phyloP scores from a whole-genome alignment of 2,888 invertebrate genomes.

The Eudemis profundana region DNA sequence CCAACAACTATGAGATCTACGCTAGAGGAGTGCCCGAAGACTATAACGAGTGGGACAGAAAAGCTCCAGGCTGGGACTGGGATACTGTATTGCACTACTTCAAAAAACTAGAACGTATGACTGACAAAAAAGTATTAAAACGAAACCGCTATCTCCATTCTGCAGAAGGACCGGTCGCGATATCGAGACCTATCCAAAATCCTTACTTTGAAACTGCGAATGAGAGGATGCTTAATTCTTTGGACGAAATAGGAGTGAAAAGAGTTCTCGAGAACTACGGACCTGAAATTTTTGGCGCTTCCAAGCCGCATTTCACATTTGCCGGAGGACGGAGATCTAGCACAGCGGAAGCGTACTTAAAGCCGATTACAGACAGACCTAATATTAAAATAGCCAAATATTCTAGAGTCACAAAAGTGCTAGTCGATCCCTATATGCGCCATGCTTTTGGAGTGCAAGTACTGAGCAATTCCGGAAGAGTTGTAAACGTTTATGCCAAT shows the following conservation, averaged over 20 bases:
- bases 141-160: constrained; percentile 60
- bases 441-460: constrained; percentile 67
- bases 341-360: constrained; percentile 71
- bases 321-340: constrained; percentile 69
- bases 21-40: constrained; percentile 62
- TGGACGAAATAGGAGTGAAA: constrained; percentile 62
- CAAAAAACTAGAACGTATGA: constrained; percentile 66
- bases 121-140: constrained; percentile 55
- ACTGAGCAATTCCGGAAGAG: constrained; percentile 53
- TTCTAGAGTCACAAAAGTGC: constrained; percentile 65
- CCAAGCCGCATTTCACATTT: constrained; percentile 62
- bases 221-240: constrained; percentile 56
- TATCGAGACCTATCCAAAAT: constrained; percentile 58
- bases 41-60: constrained; percentile 60
- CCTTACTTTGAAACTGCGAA: constrained; percentile 54
- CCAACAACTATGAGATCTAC: constrained; percentile 63
- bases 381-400: constrained; percentile 69
- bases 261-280: constrained; percentile 62
- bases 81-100: constrained; percentile 59
- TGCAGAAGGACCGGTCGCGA: constrained; percentile 59
- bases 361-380: constrained; percentile 56
- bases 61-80: constrained; percentile 67
- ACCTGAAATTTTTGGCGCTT: constrained; percentile 54
- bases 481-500: constrained; percentile 59
- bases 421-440: constrained; percentile 59